Conservation (phyloP, 2,888 invertebrate genomes). For the Caprella mutica region DNA sequence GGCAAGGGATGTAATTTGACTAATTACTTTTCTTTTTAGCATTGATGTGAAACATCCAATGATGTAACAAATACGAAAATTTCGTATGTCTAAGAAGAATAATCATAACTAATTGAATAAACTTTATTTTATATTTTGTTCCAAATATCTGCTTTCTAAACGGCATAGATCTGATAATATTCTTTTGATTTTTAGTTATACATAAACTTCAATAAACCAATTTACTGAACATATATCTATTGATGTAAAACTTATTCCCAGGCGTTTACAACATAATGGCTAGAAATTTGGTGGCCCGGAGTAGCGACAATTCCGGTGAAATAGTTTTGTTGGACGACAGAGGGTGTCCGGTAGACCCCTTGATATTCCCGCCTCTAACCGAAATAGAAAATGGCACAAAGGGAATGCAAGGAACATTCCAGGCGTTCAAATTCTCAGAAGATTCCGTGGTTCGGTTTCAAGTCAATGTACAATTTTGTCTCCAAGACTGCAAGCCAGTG, state of each 20-base stretch:
- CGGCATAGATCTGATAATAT: too few relatives aligned
- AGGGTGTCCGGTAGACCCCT: slow-evolving; percentile 64
- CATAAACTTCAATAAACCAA: too few relatives aligned
- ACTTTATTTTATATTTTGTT: too few relatives aligned
- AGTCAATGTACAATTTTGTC: slow-evolving; percentile 68
- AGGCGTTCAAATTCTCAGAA: slow-evolving; percentile 75
- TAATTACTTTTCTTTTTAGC: too few relatives aligned
- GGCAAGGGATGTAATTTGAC: background rate
- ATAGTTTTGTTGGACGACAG: slow-evolving; percentile 61
- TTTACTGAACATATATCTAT: too few relatives aligned
- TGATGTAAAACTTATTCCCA: too few relatives aligned
- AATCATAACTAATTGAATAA: too few relatives aligned
- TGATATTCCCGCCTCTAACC: slow-evolving; percentile 38
- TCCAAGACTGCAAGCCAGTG: slow-evolving; percentile 55
- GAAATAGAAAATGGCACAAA: slow-evolving; percentile 34
- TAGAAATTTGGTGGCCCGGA: slow-evolving; percentile 66
- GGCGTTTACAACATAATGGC: slow-evolving; percentile 50
- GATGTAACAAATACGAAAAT: too few relatives aligned
- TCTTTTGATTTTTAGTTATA: too few relatives aligned
- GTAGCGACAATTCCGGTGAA: slow-evolving; percentile 56
- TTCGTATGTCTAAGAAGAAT: too few relatives aligned
- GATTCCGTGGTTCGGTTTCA: slow-evolving; percentile 72
- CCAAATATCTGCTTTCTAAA: too few relatives aligned
- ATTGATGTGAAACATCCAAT: too few relatives aligned
- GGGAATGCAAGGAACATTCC: slow-evolving; percentile 47